phyloP scores from a whole-genome alignment of 2,888 invertebrate genomes.

The Calliphora vomitoria region DNA sequence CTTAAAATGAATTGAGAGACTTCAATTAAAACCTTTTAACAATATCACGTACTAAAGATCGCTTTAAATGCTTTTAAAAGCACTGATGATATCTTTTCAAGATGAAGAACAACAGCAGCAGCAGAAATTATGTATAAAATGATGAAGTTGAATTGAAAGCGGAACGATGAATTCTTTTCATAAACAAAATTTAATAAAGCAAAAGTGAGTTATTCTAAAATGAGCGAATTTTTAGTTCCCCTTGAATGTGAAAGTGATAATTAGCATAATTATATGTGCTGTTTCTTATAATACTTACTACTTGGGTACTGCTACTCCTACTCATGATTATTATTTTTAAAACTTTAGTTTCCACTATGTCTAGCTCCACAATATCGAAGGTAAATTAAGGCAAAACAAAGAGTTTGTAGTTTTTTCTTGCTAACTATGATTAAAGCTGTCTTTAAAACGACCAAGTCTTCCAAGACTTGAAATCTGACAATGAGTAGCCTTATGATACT shows the following conservation, averaged over 20 bases:
- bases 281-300: background rate
- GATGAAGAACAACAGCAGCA: background rate
- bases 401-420: too few species aligned
- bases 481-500: too few species aligned
- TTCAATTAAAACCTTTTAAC: slow-evolving; percentile 84
- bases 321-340: background rate
- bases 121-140: background rate
- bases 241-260: background rate
- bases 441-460: too few species aligned
- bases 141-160: background rate
- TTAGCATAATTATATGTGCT: background rate
- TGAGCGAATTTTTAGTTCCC: slow-evolving; percentile 4
- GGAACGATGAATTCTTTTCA: slow-evolving; percentile 8
- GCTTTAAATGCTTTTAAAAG: slow-evolving; percentile 75
- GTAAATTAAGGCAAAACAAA: too few species aligned
- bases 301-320: background rate
- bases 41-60: slow-evolving; percentile 83
- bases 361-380: too few species aligned
- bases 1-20: slow-evolving; percentile 75
- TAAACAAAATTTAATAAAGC: slow-evolving; percentile 13
- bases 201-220: slow-evolving; percentile 15
- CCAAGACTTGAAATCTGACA: too few species aligned
- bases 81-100: slow-evolving; percentile 63
- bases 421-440: too few species aligned
- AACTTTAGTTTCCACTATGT: too few species aligned